Percentiles rank a stretch among this genome's conserved stretches.
Conservation (phyloP, 2,888 invertebrate species). For the Tachina grossa region DNA sequence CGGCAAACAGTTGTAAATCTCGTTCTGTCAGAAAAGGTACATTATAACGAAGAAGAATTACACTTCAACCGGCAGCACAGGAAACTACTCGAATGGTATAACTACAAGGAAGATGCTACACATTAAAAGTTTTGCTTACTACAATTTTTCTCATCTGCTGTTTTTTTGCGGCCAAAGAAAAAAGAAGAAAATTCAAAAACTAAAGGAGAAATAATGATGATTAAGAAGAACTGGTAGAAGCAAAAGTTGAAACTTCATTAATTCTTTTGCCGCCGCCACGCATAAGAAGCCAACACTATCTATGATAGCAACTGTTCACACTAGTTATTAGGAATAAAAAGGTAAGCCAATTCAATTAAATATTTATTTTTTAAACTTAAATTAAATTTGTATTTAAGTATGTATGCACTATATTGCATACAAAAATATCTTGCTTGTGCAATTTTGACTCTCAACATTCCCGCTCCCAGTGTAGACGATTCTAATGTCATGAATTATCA, state of each 20-base stretch:
- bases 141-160: slow-evolving; percentile 17
- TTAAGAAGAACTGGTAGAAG: slow-evolving; percentile 54
- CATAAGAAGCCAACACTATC: slow-evolving; percentile 35
- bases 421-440: background rate
- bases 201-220: slow-evolving; percentile 43
- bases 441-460: background rate
- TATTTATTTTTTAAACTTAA: too few relatives aligned
- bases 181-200: slow-evolving; percentile 22
- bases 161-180: slow-evolving; percentile 13
- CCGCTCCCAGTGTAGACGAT: slow-evolving; percentile 5
- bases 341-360: background rate
- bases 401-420: background rate
- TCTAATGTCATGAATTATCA: slow-evolving; percentile 56
- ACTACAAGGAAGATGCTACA: slow-evolving; percentile 58
- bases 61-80: slow-evolving; percentile 25
- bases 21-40: slow-evolving; percentile 8
- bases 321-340: background rate
- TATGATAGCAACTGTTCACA: slow-evolving; percentile 17
- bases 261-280: slow-evolving; percentile 60
- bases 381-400: too few relatives aligned
- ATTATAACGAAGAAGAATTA: slow-evolving; percentile 43
- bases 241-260: slow-evolving; percentile 66
- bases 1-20: slow-evolving; percentile 4
- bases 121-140: slow-evolving; percentile 61
- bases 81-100: slow-evolving; percentile 21